Conservation (phyloP, 1,140 invertebrate genomes). For the Drosophila dunni region DNA sequence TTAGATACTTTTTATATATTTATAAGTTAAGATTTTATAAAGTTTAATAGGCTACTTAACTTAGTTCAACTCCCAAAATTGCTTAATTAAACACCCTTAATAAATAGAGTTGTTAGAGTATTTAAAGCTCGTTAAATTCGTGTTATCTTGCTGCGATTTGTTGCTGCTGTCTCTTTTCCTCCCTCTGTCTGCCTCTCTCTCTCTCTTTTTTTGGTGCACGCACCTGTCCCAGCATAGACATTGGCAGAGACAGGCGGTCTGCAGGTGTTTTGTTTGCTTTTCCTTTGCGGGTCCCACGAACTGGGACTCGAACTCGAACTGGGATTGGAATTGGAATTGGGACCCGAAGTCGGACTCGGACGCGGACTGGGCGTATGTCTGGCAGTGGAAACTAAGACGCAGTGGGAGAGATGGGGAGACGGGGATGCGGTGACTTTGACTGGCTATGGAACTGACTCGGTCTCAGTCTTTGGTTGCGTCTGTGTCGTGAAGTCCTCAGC, state of each 20-base stretch:
- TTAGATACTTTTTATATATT: too few relatives aligned
- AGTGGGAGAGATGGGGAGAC: too few relatives aligned
- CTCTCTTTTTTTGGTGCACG: constrained; percentile 53
- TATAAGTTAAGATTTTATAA: too few relatives aligned
- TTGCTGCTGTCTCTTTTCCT: constrained; percentile 14
- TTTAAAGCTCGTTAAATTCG: background rate
- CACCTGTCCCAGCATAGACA: constrained; percentile 70
- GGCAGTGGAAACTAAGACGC: background rate
- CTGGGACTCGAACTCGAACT: background rate
- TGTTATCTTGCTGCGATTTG: background rate
- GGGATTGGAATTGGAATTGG: constrained; percentile 5
- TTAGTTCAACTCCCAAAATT: background rate
- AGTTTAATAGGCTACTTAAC: too few relatives aligned
- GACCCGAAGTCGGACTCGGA: background rate
- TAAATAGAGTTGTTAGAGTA: constrained; percentile 1
- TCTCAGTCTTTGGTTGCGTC: constrained; percentile 24
- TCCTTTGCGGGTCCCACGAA: constrained; percentile 22
- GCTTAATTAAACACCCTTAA: background rate
- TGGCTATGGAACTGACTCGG: constrained; percentile 4
- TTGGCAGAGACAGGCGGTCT: constrained; percentile 72
- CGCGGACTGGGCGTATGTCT: constrained; percentile 12
- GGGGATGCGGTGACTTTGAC: background rate
- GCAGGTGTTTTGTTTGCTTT: constrained; percentile 79
- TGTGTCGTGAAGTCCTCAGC: constrained; percentile 43
- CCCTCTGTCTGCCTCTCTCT: background rate